Evolutionary conservation across 1,140 invertebrate genomes (phyloP), one percentile per base, ranked within the genome.

Genomic region (Holotrichia oblita): DNA sequence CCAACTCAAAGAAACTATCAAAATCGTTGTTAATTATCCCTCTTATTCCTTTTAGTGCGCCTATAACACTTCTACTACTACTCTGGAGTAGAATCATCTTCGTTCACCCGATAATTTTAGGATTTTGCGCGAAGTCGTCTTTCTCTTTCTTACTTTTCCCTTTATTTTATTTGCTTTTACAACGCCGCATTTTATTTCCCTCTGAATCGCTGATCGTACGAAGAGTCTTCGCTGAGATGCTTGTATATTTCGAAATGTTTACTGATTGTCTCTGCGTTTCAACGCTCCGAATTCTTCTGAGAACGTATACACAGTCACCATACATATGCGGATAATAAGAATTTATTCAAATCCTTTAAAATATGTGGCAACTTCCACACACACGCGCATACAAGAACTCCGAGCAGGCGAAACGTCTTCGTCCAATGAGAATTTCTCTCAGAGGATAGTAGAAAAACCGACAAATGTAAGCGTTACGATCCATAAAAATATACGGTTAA

Each of bases 311-410:
- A 69, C 2, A 69, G 9, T 34, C 61, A 69, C 22, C 22, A 24
- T 10, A 34, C 61, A 34, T 24, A 24, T 34, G 61, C 61, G 61
- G 61, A 69, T 69, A 69, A 69, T 69, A 24, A 69, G 61, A 69
- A 69, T 69, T 69, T 69, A 69, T 69, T 69, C 22, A 69, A 69
- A 69, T 69, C 61, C 22, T 69, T 69, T 69, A 69, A 69, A 69
- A 69, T 69, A 69, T 69, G 61, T 69, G 61, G 61, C 61, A 69
- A 22, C 20, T 69, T 27, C 20, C 61, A 69, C 48, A 55, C 48
- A n/a, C 48, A 24, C 22, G 22, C 61, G 6, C 61, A 69, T 20
- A 24, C 48, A 7, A 3, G 20, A 20, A n/a, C 20, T 22, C 3
- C 61, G 61, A n/a, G 61, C 61, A 17, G 42, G 42, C 20, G 59